Percentiles rank a stretch among this genome's conserved stretches.
phyloP scores from a whole-genome alignment of 2,888 invertebrate species.

The Slavum lentiscoides region DNA sequence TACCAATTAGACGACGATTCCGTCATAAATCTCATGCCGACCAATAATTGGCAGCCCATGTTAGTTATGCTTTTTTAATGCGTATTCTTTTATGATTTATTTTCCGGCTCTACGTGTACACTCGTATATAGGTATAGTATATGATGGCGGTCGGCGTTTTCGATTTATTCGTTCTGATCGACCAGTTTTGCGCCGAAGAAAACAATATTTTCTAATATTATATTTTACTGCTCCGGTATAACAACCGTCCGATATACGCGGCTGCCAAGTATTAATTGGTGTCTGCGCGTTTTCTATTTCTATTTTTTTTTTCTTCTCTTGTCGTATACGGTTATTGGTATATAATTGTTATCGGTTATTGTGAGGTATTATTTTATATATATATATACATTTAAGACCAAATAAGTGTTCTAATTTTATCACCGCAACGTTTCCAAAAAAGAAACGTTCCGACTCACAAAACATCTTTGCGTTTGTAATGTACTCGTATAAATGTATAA shows the following conservation, averaged over 20 bases:
- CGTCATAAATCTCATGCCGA: conserved; percentile 25
- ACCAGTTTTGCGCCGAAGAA: not conserved
- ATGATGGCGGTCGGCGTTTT: not conserved
- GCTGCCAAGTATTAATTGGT: not conserved
- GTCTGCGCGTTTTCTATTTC: too few relatives aligned
- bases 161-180: not conserved
- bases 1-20: conserved; percentile 41
- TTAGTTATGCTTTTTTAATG: conserved; percentile 44
- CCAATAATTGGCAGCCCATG: conserved; percentile 33
- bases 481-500: too few relatives aligned
- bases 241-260: not conserved
- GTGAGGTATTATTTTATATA: too few relatives aligned
- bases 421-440: too few relatives aligned
- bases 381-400: too few relatives aligned
- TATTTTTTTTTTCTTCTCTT: too few relatives aligned
- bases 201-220: not conserved
- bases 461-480: too few relatives aligned
- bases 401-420: too few relatives aligned
- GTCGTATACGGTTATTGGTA: too few relatives aligned
- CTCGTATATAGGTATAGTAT: too few relatives aligned
- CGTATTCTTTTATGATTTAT: conserved; percentile 35
- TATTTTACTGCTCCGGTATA: not conserved
- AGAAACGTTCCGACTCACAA: too few relatives aligned
- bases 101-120: not conserved
- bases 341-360: too few relatives aligned